Percentiles rank a stretch among this genome's conserved stretches.
phyloP scores from a whole-genome alignment of 1,140 invertebrate species.

The Zaprionus vittiger region DNA sequence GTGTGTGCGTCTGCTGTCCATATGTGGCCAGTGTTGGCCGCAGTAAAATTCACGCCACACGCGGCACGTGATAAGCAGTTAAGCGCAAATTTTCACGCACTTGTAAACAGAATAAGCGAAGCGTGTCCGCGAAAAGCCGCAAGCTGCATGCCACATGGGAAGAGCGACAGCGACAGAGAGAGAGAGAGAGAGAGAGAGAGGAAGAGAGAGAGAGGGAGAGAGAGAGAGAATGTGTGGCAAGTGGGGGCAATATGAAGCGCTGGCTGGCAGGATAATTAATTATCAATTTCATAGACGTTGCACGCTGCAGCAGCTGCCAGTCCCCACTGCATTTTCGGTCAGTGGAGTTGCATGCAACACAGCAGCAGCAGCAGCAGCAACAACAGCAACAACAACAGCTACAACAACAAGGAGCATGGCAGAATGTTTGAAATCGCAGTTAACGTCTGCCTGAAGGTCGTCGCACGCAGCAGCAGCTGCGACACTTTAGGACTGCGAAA shows the following conservation, averaged over 20 bases:
- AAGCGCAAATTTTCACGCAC: slow-evolving; percentile 80
- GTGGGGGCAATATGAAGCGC: background rate
- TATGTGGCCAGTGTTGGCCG: slow-evolving; percentile 62
- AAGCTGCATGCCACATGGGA: slow-evolving; percentile 27
- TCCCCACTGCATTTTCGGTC: slow-evolving; percentile 32
- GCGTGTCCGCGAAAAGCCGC: slow-evolving; percentile 71
- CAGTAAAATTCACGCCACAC: slow-evolving; percentile 69
- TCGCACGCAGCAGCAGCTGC: slow-evolving; percentile 28
- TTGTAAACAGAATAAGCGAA: slow-evolving; percentile 79
- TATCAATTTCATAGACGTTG: slow-evolving; percentile 73
- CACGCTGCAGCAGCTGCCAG: slow-evolving; percentile 27
- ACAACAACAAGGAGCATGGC: slow-evolving; percentile 10
- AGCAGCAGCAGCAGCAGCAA: slow-evolving; percentile 18
- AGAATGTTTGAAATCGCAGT: slow-evolving; percentile 32
- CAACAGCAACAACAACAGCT: slow-evolving; percentile 20
- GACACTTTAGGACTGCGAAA: slow-evolving; percentile 15
- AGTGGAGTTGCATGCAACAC: slow-evolving; percentile 28
- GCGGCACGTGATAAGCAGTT: slow-evolving; percentile 78
- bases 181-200: background rate
- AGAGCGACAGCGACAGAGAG: background rate
- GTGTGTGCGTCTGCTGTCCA: slow-evolving; percentile 34
- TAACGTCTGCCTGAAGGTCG: slow-evolving; percentile 43
- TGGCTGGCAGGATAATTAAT: slow-evolving; percentile 72
- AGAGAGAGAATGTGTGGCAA: background rate
- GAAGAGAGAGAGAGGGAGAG: background rate